Base-by-base conservation (phyloP, 2,113 vertebrate species). In the Myrmophylax atrothorax region DNA sequence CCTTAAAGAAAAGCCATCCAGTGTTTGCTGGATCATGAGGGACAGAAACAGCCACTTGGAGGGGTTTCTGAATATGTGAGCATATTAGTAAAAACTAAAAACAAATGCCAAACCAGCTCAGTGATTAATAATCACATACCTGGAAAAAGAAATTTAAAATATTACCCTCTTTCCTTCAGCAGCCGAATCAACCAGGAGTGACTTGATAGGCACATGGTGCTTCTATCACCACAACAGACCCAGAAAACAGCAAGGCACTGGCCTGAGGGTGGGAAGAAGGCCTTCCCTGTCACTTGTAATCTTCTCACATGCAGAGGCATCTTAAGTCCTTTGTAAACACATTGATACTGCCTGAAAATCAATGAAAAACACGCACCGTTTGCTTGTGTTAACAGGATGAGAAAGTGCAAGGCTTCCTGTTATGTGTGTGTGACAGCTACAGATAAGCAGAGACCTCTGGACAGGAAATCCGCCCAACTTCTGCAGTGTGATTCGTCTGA, bases 341-440 rank as follows among this genome's bases (percentile, higher is more conserved):
- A 1, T 87, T 89, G 89, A 94, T 96, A 96, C 78, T 44, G 90
- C 94, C 89, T 84, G 90, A 95, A 97, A 95, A 90, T 96, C 96
- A 69, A 93, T 35, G 56, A 93, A 95, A 96, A 96, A 96, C 78
- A 10, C 26, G 37, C 46, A 84, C 92, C 77, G 93, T 96, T 97
- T 89, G 78, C 98, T 98, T 98, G 97, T 98, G 96, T 97, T 96
- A 98, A 98, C 98, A 98, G 98, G 98, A 98, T 98, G 97, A 98
- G 98, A 98, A 98, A 98, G 98, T 98, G 94, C 96, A 97, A 98
- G 97, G 98, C 98, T 98, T 98, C 98, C 98, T 98, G 98, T 98
- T 98, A 94, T 98, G 97, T 91, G 97, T 97, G 97, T 98, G 97
- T 98, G 98, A 98, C 98, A 98, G 98, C 98, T 97, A 86, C 50